Percentiles rank a stretch among this genome's conserved stretches.
phyloP scores from a whole-genome alignment of 2,888 invertebrate genomes.

The Cosmorhoe ocellata region DNA sequence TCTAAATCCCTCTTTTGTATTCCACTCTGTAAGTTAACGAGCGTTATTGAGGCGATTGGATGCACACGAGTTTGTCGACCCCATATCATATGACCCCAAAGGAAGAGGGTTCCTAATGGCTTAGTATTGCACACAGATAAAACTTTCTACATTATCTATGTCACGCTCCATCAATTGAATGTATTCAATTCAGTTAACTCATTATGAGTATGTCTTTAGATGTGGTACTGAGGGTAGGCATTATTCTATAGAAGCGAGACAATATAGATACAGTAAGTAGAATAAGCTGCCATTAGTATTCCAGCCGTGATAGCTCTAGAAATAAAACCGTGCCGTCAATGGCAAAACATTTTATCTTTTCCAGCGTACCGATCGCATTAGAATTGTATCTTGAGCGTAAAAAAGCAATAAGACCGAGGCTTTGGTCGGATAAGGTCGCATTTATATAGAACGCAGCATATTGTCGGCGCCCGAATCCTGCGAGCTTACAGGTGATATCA shows the following conservation, averaged over 20 bases:
- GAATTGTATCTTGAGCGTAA: conserved; percentile 57
- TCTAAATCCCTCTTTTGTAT: conserved; percentile 50
- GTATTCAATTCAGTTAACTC: conserved; percentile 42
- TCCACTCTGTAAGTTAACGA: conserved; percentile 38
- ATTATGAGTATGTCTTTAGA: conserved; percentile 28
- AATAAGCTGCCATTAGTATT: conserved; percentile 55
- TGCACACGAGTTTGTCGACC: conserved; percentile 72
- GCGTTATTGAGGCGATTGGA: conserved; percentile 50
- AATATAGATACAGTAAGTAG: conserved; percentile 38
- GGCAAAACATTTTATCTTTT: conserved; percentile 54
- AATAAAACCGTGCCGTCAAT: conserved; percentile 52
- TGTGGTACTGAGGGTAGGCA: conserved; percentile 32
- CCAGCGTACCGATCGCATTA: conserved; percentile 52
- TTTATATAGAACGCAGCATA: conserved; percentile 9
- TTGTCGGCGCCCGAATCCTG: neutral
- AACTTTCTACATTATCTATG: conserved; percentile 59
- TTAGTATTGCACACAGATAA: conserved; percentile 56
- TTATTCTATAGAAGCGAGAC: conserved; percentile 45
- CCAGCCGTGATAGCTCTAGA: conserved; percentile 40
- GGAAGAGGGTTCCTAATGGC: conserved; percentile 70
- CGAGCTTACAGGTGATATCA: neutral
- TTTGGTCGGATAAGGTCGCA: conserved; percentile 44
- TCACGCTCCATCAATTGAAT: conserved; percentile 60
- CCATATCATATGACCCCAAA: conserved; percentile 63
- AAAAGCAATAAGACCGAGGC: conserved; percentile 56